Conservation (phyloP, 1,140 invertebrate species). For the Parapsyche elsis region DNA sequence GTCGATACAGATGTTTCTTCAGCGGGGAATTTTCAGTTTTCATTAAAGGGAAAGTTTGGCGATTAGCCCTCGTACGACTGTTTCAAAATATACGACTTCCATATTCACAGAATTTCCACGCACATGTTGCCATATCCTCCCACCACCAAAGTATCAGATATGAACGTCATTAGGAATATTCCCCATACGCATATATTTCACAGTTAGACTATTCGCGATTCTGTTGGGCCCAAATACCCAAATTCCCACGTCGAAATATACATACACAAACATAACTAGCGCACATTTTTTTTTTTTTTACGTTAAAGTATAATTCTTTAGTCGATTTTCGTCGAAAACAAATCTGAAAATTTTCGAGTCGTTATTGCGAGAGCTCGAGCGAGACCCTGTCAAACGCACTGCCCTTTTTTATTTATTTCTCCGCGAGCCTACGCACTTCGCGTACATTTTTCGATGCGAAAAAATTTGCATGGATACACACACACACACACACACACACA, state of each 20-base stretch:
- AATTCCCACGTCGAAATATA: not conserved
- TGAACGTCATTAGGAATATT: constrained; percentile 26
- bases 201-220: constrained; percentile 14
- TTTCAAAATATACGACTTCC: constrained; percentile 5
- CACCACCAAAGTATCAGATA: not conserved
- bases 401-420: no score
- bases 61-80: constrained; percentile 18
- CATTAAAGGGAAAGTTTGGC: constrained; percentile 22
- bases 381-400: no score
- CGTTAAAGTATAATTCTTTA: not conserved
- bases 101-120: not conserved
- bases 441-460: no score
- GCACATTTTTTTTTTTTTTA: not conserved
- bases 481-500: no score
- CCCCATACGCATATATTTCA: constrained; percentile 15
- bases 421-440: no score
- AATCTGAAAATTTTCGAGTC: no score
- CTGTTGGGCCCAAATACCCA: not conserved
- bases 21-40: constrained; percentile 17
- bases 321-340: no score
- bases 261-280: not conserved
- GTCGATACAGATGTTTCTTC: constrained; percentile 30
- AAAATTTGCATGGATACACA: not conserved
- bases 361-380: no score
- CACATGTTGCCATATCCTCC: constrained; percentile 8